Base-by-base conservation (phyloP, 2,113 vertebrate genomes). In the Chaenogobius annularis region DNA sequence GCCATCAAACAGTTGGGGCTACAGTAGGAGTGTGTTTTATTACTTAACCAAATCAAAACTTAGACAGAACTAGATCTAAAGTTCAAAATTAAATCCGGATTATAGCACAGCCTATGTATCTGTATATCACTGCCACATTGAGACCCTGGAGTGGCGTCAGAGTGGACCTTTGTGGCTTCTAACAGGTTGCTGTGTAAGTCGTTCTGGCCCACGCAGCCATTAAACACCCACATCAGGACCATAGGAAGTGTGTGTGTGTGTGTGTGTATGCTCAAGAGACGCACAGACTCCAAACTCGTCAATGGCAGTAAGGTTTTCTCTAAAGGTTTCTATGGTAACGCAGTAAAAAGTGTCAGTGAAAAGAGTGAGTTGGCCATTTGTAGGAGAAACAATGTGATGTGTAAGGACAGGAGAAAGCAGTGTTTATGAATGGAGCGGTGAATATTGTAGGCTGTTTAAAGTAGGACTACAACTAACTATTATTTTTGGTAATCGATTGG, bases 311-410 rank as follows among this genome's bases (percentile, higher is more conserved):
- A 84, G 77, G 83, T 83, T 85, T 63, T 84, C 80, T 80, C 72
- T 37, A 48, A 68, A 67, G 43, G 90, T 93, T 90, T 35, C 88
- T 77, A 93, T 93, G 88, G 92, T 84, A 90, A 92, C 92, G 77
- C 82, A 75, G 64, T 72, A 72, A 78, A 80, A 83, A 77, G 68
- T 31, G 56, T 48, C 72, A 35, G 83, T 68, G 73, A 40, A 63
- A 17, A 77, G 74, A 78, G 58, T 17, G 65, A 69, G 56, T 72
- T 59, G 66, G 63, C 70, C 68, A 22, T 75, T 71, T 84, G 84
- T 83, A 77, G 72, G 75, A 52, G 1, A 10, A 54, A 54, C 9
- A 52, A 54, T 63, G 77, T 62, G 66, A 78, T 50, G 52, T 65
- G 46, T 55, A 65, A 80, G 43, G 76, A 76, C 7, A 35, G 22